phyloP scores from a whole-genome alignment of 2,797 vertebrate genomes.

The Anguilla pacifica region DNA sequence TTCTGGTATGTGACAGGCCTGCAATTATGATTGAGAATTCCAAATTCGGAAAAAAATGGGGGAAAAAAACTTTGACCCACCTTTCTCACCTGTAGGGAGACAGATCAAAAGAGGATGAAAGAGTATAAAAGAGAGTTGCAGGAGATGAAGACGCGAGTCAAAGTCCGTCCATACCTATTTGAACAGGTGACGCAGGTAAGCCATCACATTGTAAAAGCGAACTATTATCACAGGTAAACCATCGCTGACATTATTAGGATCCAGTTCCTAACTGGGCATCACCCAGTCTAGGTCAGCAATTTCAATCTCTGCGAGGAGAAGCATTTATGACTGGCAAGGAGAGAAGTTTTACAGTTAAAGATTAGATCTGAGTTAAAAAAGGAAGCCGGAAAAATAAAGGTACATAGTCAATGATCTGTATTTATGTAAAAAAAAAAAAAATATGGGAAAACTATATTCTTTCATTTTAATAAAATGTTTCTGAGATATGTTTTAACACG shows the following conservation, averaged over 20 bases:
- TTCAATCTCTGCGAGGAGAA: not conserved
- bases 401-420: too few relatives aligned
- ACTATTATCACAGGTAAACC: not conserved
- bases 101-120: conserved; percentile 80
- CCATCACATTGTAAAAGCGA: not conserved
- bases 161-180: conserved; percentile 85
- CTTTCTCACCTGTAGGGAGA: conserved; percentile 71
- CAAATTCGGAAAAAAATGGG: not conserved
- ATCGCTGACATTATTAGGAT: too few relatives aligned
- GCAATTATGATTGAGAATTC: not conserved
- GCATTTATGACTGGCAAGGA: not conserved
- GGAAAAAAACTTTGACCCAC: not conserved
- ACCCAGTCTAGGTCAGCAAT: not conserved
- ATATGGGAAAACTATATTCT: too few relatives aligned
- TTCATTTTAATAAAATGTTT: too few relatives aligned
- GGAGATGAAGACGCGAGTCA: conserved; percentile 86
- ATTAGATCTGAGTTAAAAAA: not conserved
- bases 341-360: not conserved
- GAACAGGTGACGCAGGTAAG: conserved; percentile 90
- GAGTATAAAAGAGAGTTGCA: conserved; percentile 86
- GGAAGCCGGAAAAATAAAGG: too few relatives aligned
- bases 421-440: too few relatives aligned
- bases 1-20: too few relatives aligned
- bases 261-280: not conserved
- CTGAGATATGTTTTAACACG: too few relatives aligned